Percentiles rank a stretch among this genome's conserved stretches.
Evolutionary conservation across 2,888 invertebrate species (phyloP).

Genomic region (Mythimna albipuncta): DNA sequence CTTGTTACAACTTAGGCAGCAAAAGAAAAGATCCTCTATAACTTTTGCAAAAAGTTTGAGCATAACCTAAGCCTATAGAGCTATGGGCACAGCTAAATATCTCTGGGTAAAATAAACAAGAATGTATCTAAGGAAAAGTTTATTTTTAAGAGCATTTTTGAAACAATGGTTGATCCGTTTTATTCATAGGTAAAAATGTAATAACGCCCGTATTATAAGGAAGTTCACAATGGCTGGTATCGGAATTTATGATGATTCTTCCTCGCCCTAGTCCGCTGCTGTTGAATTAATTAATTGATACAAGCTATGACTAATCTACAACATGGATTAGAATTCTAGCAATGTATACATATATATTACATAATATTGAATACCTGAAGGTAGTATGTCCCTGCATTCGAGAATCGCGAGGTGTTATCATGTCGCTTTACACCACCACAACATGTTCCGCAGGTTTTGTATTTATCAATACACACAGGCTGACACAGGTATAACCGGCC

Average conservation of each 20-base stretch:
- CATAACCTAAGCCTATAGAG: neutral
- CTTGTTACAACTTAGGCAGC: conserved; percentile 1
- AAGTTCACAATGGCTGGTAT: conserved; percentile 14
- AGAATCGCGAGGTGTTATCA: conserved; percentile 48
- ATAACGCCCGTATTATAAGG: neutral
- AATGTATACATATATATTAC: neutral
- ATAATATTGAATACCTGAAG: no score
- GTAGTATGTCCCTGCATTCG: conserved; percentile 9
- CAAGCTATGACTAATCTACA: conserved; percentile 9
- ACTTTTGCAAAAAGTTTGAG: conserved; percentile 3
- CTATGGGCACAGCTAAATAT: neutral
- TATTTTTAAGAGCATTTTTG: neutral
- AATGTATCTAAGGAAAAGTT: neutral
- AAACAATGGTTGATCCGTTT: neutral
- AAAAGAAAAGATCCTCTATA: neutral
- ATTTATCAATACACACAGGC: conserved; percentile 53
- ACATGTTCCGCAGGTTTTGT: conserved; percentile 59
- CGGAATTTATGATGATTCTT: conserved; percentile 25
- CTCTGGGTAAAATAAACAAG: conserved; percentile 9
- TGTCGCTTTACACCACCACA: conserved; percentile 41
- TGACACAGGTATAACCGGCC: conserved; percentile 40
- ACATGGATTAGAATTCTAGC: conserved; percentile 5
- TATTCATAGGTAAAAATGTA: conserved; percentile 2
- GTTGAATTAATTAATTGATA: conserved; percentile 23
- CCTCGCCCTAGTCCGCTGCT: conserved; percentile 3